Base-by-base conservation (phyloP, 2,113 vertebrate genomes). In the Calonectris borealis region DNA sequence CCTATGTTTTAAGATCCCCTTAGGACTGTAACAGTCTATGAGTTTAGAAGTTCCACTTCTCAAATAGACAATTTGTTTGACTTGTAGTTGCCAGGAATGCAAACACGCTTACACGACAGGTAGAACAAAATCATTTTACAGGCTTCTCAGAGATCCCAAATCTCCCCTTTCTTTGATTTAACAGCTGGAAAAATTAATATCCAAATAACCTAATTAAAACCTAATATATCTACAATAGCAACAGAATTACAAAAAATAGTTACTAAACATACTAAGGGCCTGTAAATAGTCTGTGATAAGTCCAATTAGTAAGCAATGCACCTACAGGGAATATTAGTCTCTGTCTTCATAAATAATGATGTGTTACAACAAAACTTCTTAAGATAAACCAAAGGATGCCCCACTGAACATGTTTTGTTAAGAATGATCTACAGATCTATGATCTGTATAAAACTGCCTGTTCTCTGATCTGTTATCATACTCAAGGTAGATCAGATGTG, bases 1-100 rank as follows among this genome's bases (percentile, higher is more conserved):
- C 48, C 66, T 91, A 54, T 86, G 70, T 61, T 97, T 97, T 93
- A 94, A 94, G 82, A 87, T 90, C 95, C 96, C 84, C 95, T 85
- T 73, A 86, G 84, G 93, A 85, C 71, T 46, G 10, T 57, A 79
- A 89, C 20, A 91, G 66, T 16, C 10, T 87, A 84, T 54, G 65
- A 82, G 77, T 91, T 93, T 73, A 88, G 66, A 92, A 90, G 49
- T 38, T 92, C 51, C 64, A 64, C 20, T 88, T 92, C 66, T 94
- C 68, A 95, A 88, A 79, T 1, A 80, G 84, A 57, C 82, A 66
- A 79, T 61, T 71, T 90, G 29, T 92, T 86, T 61, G 86, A 93
- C 77, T 89, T 82, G 26, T 17, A 83, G 55, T 58, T 94, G 73
- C 81, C 81, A 94, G 72, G 64, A 88, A 91, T 78, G 40, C 57